phyloP scores from a whole-genome alignment of 2,797 vertebrate genomes.

The Melanogrammus aeglefinus region DNA sequence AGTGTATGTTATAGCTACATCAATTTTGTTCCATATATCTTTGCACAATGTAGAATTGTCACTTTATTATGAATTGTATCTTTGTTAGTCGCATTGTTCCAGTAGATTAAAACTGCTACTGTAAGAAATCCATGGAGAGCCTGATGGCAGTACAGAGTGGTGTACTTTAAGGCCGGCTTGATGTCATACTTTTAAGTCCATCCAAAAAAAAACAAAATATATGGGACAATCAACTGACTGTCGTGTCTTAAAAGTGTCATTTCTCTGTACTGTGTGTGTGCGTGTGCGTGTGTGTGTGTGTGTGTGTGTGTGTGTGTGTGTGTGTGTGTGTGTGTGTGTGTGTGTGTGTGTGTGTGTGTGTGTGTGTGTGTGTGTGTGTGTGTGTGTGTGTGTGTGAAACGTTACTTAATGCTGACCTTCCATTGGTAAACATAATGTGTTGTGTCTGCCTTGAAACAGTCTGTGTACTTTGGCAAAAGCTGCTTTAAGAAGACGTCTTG shows the following conservation, averaged over 20 bases:
- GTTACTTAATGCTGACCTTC: not conserved
- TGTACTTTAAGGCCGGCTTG: not conserved
- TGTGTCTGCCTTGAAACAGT: not conserved
- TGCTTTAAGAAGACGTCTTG: not conserved
- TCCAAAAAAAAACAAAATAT: not conserved
- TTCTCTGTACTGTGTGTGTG: not conserved
- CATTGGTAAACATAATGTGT: not conserved
- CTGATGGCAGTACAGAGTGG: not conserved
- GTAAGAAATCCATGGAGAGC: not conserved
- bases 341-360: no score
- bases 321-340: no score
- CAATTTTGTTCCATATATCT: constrained; percentile 39
- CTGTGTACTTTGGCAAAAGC: not conserved
- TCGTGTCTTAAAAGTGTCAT: not conserved
- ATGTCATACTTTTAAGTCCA: not conserved
- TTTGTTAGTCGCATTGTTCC: not conserved
- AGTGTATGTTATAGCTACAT: not conserved
- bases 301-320: not conserved
- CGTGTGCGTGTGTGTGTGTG: no score
- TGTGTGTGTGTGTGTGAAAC: not conserved
- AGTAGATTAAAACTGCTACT: not conserved
- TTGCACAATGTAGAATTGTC: constrained; percentile 48
- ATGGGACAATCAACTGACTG: constrained; percentile 6
- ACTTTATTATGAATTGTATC: constrained; percentile 35
- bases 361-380: no score